Base-by-base conservation (phyloP, 2,888 invertebrate species). In the Meghimatium bilineatum region DNA sequence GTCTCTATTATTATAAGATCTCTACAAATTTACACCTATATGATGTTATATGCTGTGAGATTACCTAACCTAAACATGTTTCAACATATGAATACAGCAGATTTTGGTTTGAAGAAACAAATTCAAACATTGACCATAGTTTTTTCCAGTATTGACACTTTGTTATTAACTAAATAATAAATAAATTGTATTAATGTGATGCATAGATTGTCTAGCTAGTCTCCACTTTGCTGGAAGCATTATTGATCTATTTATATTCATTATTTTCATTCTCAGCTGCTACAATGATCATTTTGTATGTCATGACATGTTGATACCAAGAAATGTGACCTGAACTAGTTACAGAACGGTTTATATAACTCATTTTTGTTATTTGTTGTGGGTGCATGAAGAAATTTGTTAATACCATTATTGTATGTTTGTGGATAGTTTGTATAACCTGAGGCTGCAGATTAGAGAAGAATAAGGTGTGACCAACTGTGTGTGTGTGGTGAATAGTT, bases 81-180 rank as follows among this genome's bases (percentile, higher is more conserved):
- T 44, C 12, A 12, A 44, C 12, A 44, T 8, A 44, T 20, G n/a
- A 63, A n/a, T n/a, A 63, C 60, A 63, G 12, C 44, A 12, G 44
- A 44, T 12, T 44, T 12, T 8, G 44, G 44, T 44, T 44, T 5
- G 44, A 44, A 5, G 44, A 44, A 44, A 44, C 44, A 44, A 44
- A 44, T 44, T 44, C 6, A 44, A 44, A 44, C 12, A 44, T 44
- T 44, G 5, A 44, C 12, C 6, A 44, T 12, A 44, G 44, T 44
- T 29, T 44, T n/a, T 26, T 10, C 44, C 38, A 6, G 36, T 26
- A 26, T 20, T 20, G 34, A 26, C 38, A 20, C 17, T 69, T 69
- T 44, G 44, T 44, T 72, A 72, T 72, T 72, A 44, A 72, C 44
- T 44, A 44, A 14, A 29, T 72, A 6, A 72, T 49, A n/a, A n/a